These are phyloP conservation scores for Cochlearius cochlearius DNA, from an alignment of 2,113 vertebrate species.

Conservation along the genomic window DNA sequence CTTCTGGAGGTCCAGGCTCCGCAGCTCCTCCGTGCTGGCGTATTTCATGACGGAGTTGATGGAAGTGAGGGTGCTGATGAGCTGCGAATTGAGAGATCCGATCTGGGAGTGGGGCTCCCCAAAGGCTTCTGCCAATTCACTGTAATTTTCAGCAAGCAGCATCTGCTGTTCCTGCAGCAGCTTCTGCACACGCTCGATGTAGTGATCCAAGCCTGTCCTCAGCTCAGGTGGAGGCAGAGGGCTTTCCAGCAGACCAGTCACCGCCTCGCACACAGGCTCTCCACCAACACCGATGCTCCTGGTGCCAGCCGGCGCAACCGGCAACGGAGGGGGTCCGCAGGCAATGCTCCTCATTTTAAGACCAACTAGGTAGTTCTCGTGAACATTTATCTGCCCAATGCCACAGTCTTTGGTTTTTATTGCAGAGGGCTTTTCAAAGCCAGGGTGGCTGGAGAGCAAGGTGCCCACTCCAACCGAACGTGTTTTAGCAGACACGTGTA, in stretches of 20 bases:
- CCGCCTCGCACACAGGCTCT: slow-evolving; percentile 69
- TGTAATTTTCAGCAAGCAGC: slow-evolving; percentile 93
- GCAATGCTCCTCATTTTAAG: slow-evolving; percentile 92
- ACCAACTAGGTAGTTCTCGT: slow-evolving; percentile 92
- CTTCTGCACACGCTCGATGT: slow-evolving; percentile 92
- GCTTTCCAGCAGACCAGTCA: background rate
- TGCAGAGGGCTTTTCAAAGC: slow-evolving; percentile 65
- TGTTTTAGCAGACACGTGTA: slow-evolving; percentile 67
- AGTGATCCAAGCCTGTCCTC: slow-evolving; percentile 84
- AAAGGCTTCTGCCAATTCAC: slow-evolving; percentile 92
- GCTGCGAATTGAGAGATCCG: slow-evolving; percentile 91
- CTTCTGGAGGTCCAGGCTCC: slow-evolving; percentile 72
- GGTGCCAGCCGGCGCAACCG: slow-evolving; percentile 40
- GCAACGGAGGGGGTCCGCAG: slow-evolving; percentile 83
- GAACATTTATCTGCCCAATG: slow-evolving; percentile 81
- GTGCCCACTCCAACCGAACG: slow-evolving; percentile 90
- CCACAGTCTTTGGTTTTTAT: slow-evolving; percentile 90
- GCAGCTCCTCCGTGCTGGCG: slow-evolving; percentile 80
- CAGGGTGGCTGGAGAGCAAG: slow-evolving; percentile 59
- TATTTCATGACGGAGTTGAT: slow-evolving; percentile 93
- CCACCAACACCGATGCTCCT: slow-evolving; percentile 88
- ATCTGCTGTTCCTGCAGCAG: slow-evolving; percentile 93
- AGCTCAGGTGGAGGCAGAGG: slow-evolving; percentile 53
- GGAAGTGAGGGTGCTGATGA: slow-evolving; percentile 91
- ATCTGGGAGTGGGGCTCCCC: slow-evolving; percentile 92